Percentiles rank a stretch among this genome's conserved stretches.
Evolutionary conservation across 2,797 vertebrate species (phyloP).

Genomic region (Aeoliscus strigatus): DNA sequence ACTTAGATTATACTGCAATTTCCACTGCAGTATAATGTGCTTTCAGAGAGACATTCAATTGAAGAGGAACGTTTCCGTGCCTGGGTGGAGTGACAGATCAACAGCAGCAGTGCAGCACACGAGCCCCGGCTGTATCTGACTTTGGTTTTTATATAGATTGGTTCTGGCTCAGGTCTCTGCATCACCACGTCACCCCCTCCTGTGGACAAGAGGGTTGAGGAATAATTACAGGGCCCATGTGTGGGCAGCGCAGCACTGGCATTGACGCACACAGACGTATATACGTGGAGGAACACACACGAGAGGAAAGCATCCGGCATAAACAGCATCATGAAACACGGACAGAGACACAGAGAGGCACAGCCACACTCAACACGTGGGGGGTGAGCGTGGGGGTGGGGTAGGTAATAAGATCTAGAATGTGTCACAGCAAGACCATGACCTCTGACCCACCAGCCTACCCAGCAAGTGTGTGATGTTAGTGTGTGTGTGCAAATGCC

Average conservation of each 20-base stretch:
- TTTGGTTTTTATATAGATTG: constrained; percentile 16
- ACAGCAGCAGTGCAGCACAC: constrained; percentile 10
- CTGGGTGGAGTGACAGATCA: constrained; percentile 24
- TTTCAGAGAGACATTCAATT: constrained; percentile 9
- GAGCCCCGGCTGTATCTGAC: constrained; percentile 32
- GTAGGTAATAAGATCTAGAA: constrained; percentile 48
- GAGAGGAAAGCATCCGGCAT: constrained; percentile 13
- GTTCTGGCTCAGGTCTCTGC: constrained; percentile 12
- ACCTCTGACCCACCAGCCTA: constrained; percentile 39
- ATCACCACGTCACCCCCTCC: constrained; percentile 3
- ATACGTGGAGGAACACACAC: constrained; percentile 28
- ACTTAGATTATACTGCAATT: constrained; percentile 28
- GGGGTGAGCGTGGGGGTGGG: not conserved
- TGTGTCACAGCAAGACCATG: constrained; percentile 52
- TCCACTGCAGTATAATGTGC: constrained; percentile 29
- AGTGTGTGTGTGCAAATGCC: constrained; percentile 25
- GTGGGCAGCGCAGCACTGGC: constrained; percentile 29
- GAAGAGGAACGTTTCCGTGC: constrained; percentile 12
- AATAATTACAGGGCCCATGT: constrained; percentile 56
- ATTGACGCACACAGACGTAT: constrained; percentile 15
- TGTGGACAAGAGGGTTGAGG: constrained; percentile 25
- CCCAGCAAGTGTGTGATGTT: constrained; percentile 26
- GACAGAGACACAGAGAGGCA: not conserved
- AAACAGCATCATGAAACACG: constrained; percentile 24
- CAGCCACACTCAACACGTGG: constrained; percentile 2